Percentiles rank a stretch among this genome's conserved stretches.
phyloP scores from a whole-genome alignment of 2,888 invertebrate species.

The Koerneria pararmatus region DNA sequence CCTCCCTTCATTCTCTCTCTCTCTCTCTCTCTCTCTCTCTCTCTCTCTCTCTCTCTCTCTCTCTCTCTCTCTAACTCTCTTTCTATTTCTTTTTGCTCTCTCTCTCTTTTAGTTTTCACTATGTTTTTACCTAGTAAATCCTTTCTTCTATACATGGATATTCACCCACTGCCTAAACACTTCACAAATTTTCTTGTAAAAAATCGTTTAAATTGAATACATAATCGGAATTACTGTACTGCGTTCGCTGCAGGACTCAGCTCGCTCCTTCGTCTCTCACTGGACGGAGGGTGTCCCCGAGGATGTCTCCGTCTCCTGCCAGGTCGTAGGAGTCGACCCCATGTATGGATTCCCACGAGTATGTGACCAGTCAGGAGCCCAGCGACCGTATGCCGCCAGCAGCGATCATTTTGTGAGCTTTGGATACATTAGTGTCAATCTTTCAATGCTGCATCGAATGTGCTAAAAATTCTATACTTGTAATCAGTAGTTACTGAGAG shows the following conservation, averaged over 20 bases:
- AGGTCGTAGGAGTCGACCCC: slow-evolving; percentile 48
- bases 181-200: too few species aligned
- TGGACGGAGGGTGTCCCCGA: slow-evolving; percentile 42
- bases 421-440: background rate
- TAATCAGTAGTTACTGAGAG: too few species aligned
- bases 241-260: slow-evolving; percentile 34
- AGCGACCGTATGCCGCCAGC: slow-evolving; percentile 20
- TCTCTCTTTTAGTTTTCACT: too few species aligned
- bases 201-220: slow-evolving; percentile 14
- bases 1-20: too few species aligned
- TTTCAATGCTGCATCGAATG: slow-evolving; percentile 1
- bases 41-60: too few species aligned
- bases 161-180: too few species aligned
- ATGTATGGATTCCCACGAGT: slow-evolving; percentile 51
- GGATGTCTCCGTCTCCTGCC: slow-evolving; percentile 38
- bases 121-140: too few species aligned
- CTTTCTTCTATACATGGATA: too few species aligned
- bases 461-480: too few species aligned
- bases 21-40: too few species aligned
- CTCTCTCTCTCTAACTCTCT: too few species aligned
- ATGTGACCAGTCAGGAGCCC: slow-evolving; percentile 41
- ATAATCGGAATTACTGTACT: background rate
- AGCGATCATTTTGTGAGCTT: slow-evolving; percentile 15
- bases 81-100: too few species aligned
- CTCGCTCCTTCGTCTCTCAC: slow-evolving; percentile 45